Conservation (phyloP, 1,140 invertebrate genomes). For the Nylanderia fulva region DNA sequence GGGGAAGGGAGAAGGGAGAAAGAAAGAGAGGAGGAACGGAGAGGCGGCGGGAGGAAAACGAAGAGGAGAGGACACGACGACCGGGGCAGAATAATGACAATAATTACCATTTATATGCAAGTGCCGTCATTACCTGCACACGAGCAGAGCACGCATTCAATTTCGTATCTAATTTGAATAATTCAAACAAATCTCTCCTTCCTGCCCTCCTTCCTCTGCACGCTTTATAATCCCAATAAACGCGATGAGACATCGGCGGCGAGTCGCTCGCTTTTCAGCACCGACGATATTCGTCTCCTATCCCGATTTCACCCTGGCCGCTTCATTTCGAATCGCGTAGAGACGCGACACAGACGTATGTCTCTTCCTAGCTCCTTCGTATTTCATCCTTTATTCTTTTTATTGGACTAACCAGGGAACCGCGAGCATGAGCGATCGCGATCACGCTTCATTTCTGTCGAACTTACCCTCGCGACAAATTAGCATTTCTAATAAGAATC, state of each 20-base stretch:
- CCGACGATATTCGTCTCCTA: conserved; percentile 52
- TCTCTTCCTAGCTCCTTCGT: neutral
- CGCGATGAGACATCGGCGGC: conserved; percentile 78
- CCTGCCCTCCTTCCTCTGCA: conserved; percentile 85
- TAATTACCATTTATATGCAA: conserved; percentile 87
- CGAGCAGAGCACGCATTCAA: conserved; percentile 86
- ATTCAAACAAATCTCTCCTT: conserved; percentile 86
- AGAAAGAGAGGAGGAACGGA: conserved; percentile 26
- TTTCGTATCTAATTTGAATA: conserved; percentile 86
- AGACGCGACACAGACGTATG: conserved; percentile 42
- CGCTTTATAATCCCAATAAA: conserved; percentile 85
- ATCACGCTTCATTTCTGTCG: conserved; percentile 20
- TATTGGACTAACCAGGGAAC: conserved; percentile 67
- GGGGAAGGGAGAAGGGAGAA: conserved; percentile 31
- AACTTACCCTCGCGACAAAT: conserved; percentile 44
- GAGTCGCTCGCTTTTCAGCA: conserved; percentile 70
- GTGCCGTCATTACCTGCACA: conserved; percentile 86
- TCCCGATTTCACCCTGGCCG: conserved; percentile 37
- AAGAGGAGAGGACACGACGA: conserved; percentile 78
- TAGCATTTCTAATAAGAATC: conserved; percentile 63
- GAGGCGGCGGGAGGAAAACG: conserved; percentile 38
- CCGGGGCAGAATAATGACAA: conserved; percentile 85
- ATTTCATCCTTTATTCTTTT: conserved; percentile 51
- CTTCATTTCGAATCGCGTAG: conserved; percentile 44
- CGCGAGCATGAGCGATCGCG: conserved; percentile 56